Evolutionary conservation across 2,888 invertebrate genomes (phyloP), one percentile per base, ranked within the genome.

Genomic region (Macaria liturata): DNA sequence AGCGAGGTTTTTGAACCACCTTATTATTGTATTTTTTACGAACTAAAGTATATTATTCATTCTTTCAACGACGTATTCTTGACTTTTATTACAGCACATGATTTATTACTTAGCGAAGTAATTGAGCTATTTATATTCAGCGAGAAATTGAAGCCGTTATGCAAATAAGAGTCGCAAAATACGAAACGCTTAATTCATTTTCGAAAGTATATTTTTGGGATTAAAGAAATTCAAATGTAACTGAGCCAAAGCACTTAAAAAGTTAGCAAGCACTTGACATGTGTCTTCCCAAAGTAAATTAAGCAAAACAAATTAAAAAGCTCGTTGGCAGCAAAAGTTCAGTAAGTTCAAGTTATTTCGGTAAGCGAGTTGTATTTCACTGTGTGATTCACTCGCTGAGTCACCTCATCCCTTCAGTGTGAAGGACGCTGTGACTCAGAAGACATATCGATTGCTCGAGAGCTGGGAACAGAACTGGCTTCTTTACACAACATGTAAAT

Each of bases 261-360:
- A 37, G 5, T 37, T 37, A 37, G 32, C 37, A 32, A 4, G 3
- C 51, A 51, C 37, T 39, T 5, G 37, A n/a, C n/a, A 45, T 39
- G 39, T 39, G 50, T 20, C 9, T 49, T 40, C 45, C 50, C 49
- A 31, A 56, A 56, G 30, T 37, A 57, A 42, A 57, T n/a, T 4
- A 45, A 45, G 45, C 43, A 51, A 32, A 47, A 51, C 34, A 51
- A 50, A 51, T 47, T 46, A 51, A 43, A 57, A 48, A 51, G 20
- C 20, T 32, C 44, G 20, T 43, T 32, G 34, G 20, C 52, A 46
- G 39, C 50, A 42, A 46, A 53, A 52, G 59, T 59, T 59, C 59
- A 55, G 49, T 49, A 55, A 55, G 59, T 60, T 56, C 55, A 60
- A 56, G 59, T 53, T 56, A 60, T 60, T 60, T 60, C 49, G 5